Percentiles rank a stretch among this genome's conserved stretches.
These are phyloP conservation scores for Cheilosia grossa DNA, from an alignment of 2,888 invertebrate species.

Conservation along the genomic window DNA sequence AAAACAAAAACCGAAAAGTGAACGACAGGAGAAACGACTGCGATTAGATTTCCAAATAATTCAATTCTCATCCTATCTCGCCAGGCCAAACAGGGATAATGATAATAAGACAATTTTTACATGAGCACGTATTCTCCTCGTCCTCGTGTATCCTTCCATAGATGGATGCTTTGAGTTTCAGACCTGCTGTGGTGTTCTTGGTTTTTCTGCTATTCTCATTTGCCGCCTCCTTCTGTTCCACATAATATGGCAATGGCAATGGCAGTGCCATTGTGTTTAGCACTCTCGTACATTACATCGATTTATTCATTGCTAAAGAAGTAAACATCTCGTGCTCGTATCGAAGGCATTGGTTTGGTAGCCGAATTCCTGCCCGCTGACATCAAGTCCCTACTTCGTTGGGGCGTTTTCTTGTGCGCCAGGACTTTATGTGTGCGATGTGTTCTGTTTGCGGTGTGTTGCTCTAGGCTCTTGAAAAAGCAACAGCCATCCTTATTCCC, in stretches of 20 bases:
- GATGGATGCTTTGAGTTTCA: conserved; percentile 72
- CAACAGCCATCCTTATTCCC: conserved; percentile 22
- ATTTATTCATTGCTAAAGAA: conserved; percentile 70
- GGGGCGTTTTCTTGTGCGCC: conserved; percentile 33
- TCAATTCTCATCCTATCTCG: conserved; percentile 56
- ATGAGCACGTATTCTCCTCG: conserved; percentile 70
- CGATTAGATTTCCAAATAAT: conserved; percentile 73
- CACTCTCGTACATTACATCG: conserved; percentile 65
- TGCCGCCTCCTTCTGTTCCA: conserved; percentile 18
- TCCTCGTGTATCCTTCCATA: conserved; percentile 59
- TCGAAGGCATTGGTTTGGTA: conserved; percentile 27
- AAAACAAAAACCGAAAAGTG: background rate
- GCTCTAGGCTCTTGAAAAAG: conserved; percentile 12
- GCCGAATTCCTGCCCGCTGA: background rate
- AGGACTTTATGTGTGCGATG: conserved; percentile 30
- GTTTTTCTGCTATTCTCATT: conserved; percentile 7
- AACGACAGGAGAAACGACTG: conserved; percentile 44
- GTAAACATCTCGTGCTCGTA: conserved; percentile 59
- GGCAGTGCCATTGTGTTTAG: conserved; percentile 56
- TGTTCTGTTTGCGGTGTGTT: conserved; percentile 17
- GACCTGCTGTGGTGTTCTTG: conserved; percentile 44
- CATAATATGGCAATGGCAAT: background rate
- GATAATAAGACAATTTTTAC: conserved; percentile 75
- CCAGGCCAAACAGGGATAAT: conserved; percentile 57
- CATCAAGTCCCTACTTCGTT: conserved; percentile 11